Evolutionary conservation across 1,140 invertebrate species (phyloP), one percentile per base, ranked within the genome.

Genomic region (Orussus abietinus): DNA sequence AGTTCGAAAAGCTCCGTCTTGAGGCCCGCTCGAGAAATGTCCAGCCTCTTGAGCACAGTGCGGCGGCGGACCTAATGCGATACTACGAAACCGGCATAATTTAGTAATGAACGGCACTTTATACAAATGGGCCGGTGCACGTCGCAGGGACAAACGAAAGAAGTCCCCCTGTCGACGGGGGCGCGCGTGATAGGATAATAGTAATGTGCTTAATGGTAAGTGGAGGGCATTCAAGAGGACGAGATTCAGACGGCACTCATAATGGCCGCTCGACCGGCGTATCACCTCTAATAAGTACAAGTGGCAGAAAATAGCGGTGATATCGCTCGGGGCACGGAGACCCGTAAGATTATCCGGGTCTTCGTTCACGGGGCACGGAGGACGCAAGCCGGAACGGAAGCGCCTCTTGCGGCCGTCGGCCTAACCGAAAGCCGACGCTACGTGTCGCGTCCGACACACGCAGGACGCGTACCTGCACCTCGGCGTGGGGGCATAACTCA

Each of bases 171-270:
- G 51, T n/a, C n/a, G 59, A 50, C 47, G 54, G 47, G 50, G 44
- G 42, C 53, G 56, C 56, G 59, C 57, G 53, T 71, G 69, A 72
- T 73, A 73, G 70, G 70, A 73, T 73, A 73, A 73, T 73, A 66
- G 70, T 73, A 73, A 72, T 72, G 66, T 70, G 66, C 69, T 69
- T 72, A 70, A 73, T 72, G 67, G 67, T 73, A 67, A 72, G 71
- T 72, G 69, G 67, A 64, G 66, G n/a, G 64, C 62, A 73, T 73
- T 73, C 64, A 72, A 68, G 63, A 68, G 62, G 45, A 59, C 54
- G 67, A 63, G 62, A 71, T 65, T 71, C 64, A 71, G 64, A 69
- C 71, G 61, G 58, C 64, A 70, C 62, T 71, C 64, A 71, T 70
- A 71, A 69, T 70, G 61, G 64, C 52, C 50, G 61, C 46, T 53